A percentile compares a stretch with the other conserved stretches of the same genome.
phyloP scores from a whole-genome alignment of 2,797 vertebrate genomes.

The Rachycentron canadum region DNA sequence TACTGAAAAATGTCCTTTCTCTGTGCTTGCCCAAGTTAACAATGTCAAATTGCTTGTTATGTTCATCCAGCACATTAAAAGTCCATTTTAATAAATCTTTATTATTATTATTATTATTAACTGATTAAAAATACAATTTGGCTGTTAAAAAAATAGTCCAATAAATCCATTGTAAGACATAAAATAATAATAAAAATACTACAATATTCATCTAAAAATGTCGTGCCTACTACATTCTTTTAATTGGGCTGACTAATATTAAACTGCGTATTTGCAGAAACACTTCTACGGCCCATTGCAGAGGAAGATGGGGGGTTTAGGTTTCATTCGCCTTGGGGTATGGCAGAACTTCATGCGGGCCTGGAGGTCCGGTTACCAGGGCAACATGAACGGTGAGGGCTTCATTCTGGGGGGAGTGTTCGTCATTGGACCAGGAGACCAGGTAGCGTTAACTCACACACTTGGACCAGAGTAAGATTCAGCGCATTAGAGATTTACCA shows the following conservation, averaged over 20 bases:
- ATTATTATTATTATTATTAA: too few relatives aligned
- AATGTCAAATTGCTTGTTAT: too few relatives aligned
- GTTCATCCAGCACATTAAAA: neutral
- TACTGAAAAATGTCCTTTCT: too few relatives aligned
- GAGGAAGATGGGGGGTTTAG: slow-evolving; percentile 91
- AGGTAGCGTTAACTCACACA: slow-evolving; percentile 83
- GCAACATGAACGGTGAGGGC: slow-evolving; percentile 96
- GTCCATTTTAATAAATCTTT: too few relatives aligned
- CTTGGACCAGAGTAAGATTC: neutral
- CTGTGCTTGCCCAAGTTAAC: too few relatives aligned
- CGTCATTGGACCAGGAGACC: slow-evolving; percentile 93
- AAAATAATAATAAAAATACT: neutral
- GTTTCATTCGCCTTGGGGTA: slow-evolving; percentile 92
- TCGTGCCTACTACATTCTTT: neutral
- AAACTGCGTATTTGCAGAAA: slow-evolving; percentile 81
- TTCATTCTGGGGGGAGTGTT: slow-evolving; percentile 95
- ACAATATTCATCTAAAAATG: neutral
- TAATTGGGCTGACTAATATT: neutral
- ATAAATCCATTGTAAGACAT: neutral
- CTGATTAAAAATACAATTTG: too few relatives aligned
- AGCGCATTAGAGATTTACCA: neutral
- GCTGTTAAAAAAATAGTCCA: too few relatives aligned
- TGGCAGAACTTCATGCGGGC: slow-evolving; percentile 96
- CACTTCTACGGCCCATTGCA: slow-evolving; percentile 92
- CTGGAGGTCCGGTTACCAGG: slow-evolving; percentile 90